phyloP scores from a whole-genome alignment of 2,113 vertebrate species.

The Myiopsitta monachus region DNA sequence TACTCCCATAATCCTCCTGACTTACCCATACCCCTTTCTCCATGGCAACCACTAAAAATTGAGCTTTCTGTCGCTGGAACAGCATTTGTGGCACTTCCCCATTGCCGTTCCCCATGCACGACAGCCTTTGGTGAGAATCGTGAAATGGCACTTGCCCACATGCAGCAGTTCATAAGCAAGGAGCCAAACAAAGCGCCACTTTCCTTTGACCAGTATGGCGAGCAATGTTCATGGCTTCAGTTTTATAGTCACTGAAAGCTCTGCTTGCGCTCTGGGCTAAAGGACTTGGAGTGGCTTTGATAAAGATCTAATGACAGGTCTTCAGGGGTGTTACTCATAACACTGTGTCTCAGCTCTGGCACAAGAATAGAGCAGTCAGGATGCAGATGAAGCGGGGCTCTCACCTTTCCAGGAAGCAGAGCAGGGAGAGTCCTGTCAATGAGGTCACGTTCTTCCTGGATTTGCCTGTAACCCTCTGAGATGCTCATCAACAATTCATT shows the following conservation, averaged over 20 bases:
- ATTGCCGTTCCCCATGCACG: neutral
- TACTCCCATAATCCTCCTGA: neutral
- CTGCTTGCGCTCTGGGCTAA: neutral
- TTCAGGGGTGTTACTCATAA: neutral
- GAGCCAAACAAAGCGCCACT: neutral
- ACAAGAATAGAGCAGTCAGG: neutral
- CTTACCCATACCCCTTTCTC: neutral
- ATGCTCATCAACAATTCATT: constrained; percentile 82
- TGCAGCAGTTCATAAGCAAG: neutral
- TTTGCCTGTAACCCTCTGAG: constrained; percentile 76
- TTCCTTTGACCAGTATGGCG: neutral
- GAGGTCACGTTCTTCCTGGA: constrained; percentile 81
- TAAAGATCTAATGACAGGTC: neutral
- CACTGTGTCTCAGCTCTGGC: neutral
- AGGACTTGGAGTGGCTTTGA: neutral
- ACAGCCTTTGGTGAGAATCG: neutral
- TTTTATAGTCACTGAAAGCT: neutral
- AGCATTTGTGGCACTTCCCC: neutral
- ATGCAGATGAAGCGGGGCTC: neutral
- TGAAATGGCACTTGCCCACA: neutral
- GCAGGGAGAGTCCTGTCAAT: constrained; percentile 76
- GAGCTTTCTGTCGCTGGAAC: neutral
- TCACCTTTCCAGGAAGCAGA: constrained; percentile 79
- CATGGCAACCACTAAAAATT: neutral
- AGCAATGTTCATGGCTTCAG: neutral